Percentiles rank a stretch among this genome's conserved stretches.
phyloP scores from a whole-genome alignment of 2,797 vertebrate genomes.

The Brachyalestes nurse region DNA sequence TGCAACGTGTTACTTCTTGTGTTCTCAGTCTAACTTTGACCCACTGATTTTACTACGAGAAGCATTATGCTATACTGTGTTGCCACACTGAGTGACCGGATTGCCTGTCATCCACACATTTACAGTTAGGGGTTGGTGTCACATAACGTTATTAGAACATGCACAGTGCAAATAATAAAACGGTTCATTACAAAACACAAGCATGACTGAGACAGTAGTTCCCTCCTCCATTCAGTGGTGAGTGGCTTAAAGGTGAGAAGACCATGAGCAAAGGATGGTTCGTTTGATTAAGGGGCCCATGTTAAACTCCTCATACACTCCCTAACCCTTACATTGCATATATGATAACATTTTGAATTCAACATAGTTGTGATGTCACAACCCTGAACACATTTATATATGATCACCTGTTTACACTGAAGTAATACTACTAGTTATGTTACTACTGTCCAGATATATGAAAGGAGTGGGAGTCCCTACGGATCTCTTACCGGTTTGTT shows the following conservation, averaged over 20 bases:
- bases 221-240: background rate
- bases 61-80: background rate
- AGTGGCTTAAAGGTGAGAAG: background rate
- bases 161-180: background rate
- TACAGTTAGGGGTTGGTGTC: background rate
- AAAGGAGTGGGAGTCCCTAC: no score
- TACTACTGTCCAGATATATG: background rate
- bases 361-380: no score
- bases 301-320: no score
- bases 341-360: no score
- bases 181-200: background rate
- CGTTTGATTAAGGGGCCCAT: background rate
- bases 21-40: conserved; percentile 29
- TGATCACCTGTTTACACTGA: background rate
- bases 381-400: background rate
- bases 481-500: no score
- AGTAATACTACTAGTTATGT: background rate
- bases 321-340: no score
- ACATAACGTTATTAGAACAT: no score
- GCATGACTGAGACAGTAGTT: background rate
- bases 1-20: conserved; percentile 67
- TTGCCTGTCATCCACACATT: background rate
- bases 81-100: background rate
- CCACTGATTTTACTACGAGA: background rate
- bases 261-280: background rate